phyloP scores from a whole-genome alignment of 30 jellyfish, hydroid and myxozoan genomes.

The Turritopsis dohrnii region DNA sequence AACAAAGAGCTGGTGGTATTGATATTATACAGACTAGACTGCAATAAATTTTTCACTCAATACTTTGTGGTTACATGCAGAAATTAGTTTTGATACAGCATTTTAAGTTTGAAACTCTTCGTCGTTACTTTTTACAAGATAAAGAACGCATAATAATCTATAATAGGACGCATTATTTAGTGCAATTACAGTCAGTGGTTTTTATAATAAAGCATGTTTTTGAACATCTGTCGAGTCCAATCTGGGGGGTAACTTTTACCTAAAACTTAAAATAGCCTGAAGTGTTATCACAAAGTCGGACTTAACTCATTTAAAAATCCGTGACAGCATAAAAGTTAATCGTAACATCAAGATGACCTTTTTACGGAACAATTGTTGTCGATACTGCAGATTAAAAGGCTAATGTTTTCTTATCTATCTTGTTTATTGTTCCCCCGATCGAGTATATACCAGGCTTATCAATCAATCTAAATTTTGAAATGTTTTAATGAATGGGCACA shows the following conservation, averaged over 20 bases:
- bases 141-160: background rate
- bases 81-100: background rate
- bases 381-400: background rate
- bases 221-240: background rate
- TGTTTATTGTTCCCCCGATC: background rate
- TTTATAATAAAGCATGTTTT: background rate
- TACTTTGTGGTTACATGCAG: background rate
- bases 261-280: background rate
- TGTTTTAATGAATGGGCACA: background rate
- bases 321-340: background rate
- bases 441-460: background rate
- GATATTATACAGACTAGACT: constrained; percentile 13
- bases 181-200: background rate
- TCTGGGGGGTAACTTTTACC: background rate
- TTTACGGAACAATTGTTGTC: background rate
- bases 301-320: background rate
- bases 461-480: background rate
- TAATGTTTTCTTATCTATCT: background rate
- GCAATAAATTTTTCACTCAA: background rate
- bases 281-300: background rate
- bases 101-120: background rate
- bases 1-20: constrained; percentile 3
- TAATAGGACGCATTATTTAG: background rate
- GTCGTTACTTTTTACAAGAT: background rate
- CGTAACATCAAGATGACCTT: background rate